Base-by-base conservation (phyloP, 2,797 vertebrate genomes). In the Pangasius djambal region DNA sequence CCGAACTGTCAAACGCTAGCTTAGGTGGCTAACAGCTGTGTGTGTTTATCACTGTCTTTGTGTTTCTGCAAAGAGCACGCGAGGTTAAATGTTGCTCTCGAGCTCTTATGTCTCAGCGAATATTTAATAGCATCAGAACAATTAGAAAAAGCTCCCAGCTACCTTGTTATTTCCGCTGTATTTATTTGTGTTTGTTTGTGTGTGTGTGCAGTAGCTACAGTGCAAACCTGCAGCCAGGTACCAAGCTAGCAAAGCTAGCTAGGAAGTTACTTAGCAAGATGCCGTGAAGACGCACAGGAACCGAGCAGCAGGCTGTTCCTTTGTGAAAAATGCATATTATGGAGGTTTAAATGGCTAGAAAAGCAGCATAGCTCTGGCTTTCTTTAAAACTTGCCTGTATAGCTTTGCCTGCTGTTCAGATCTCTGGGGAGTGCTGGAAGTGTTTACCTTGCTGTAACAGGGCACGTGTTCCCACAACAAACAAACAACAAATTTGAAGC, bases 1-100 rank as follows among this genome's bases (percentile, higher is more conserved):
- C 92, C 90, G 50, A 40, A 10, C 85, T 86, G 85, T 86, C 85
- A 86, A 74, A 83, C 34, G 70, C 9, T 86, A 86, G 85, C 85
- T 9, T 44, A 40, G 50, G 31, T 59, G 22, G 69, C 86, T 86
- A 78, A 86, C 86, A 86, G 84, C 48, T 48, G 65, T 22, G n/a
- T 52, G 31, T 55, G 48, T 70, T 37, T 50, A 10, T 28, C 3
- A 2, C 5, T 15, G 18, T 37, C 52, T 1, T 8, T 55, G 16
- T 57, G 9, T 20, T 34, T 40, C 22, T 63, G 57, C 57, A 40
- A 40, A 63, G 9, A 28, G 20, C 57, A 16, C 57, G 34, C 57
- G 1, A 15, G 7, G 12, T 16, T 50, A 50, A 40, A 50, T 2
- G 25, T 7, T 50, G 37, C 74, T 28, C 44, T 77, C 25, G 13